phyloP scores from a whole-genome alignment of 2,888 invertebrate genomes.

The Dasysyrphus tricinctus region DNA sequence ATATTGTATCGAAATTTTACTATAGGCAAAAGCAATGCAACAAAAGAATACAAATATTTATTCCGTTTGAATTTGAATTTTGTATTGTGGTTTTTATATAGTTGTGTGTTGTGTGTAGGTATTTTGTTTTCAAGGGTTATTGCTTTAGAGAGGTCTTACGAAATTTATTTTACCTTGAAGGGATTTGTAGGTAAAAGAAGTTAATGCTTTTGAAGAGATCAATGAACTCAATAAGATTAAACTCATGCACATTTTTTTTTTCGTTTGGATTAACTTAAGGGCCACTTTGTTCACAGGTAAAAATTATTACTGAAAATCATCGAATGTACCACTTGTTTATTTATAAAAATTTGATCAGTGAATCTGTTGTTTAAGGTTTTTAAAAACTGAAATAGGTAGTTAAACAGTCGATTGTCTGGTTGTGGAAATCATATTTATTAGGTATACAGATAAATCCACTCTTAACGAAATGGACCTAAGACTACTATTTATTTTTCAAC shows the following conservation, averaged over 20 bases:
- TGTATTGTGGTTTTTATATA: conserved; percentile 19
- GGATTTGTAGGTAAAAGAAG: neutral
- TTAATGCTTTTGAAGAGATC: neutral
- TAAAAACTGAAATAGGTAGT: too few species aligned
- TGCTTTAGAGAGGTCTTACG: neutral
- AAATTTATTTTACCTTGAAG: neutral
- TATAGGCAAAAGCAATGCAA: conserved; percentile 21
- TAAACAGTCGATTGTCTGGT: too few species aligned
- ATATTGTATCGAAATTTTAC: conserved; percentile 33
- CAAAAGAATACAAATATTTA: conserved; percentile 12
- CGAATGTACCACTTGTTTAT: too few species aligned
- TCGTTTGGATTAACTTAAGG: too few species aligned
- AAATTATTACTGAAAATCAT: too few species aligned
- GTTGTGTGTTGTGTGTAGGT: neutral
- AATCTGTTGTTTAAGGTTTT: too few species aligned
- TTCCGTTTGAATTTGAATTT: conserved; percentile 10
- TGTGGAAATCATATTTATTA: too few species aligned
- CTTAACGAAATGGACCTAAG: too few species aligned
- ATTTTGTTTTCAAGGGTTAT: neutral
- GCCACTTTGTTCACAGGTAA: too few species aligned
- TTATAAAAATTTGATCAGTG: too few species aligned
- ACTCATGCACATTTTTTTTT: neutral
- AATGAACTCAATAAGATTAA: neutral
- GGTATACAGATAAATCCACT: too few species aligned
- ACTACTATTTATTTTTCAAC: too few species aligned